Base-by-base conservation (phyloP, 92 coral and sea anemone genomes). In the Zoanthus solanderi region DNA sequence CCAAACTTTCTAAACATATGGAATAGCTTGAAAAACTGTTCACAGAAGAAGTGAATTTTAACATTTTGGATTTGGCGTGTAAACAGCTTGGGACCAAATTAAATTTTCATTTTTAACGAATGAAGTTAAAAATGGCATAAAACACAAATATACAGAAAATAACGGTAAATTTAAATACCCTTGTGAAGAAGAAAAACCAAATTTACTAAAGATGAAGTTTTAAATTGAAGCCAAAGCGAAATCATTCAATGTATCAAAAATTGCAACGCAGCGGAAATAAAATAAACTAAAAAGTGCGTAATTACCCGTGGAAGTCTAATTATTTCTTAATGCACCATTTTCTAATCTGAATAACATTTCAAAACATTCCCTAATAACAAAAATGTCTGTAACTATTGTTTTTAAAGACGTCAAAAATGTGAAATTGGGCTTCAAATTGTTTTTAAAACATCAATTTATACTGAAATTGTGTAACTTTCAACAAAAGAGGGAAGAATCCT, bases 41-140 rank as follows among this genome's bases (percentile, higher is more conserved):
- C 78, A 56, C 46, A 73, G 68, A 88, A 18, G 75, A 46, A 82
- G 68, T 86, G 81, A 91, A 87, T 82, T 91, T 91, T 91, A 91
- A 83, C 93, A 79, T 91, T 91, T 91, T 91, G 91, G 93, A 91
- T 87, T 75, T 87, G 81, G 76, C 89, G 52, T 83, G 86, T 91
- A 92, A 92, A 92, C 95, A 92, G 78, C 82, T 87, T 76, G 91
- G 61, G 63, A 84, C 89, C 85, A 87, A 92, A 92, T 92, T 92
- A 92, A 92, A 90, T 60, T 85, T 92, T 92, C 90, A 92, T 92
- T 88, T 90, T 81, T 66, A 61, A 23, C 85, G 45, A 81, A 67
- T 81, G 85, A 81, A 81, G 85, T 81, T 81, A 61, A 66, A 66
- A 81, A 7, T 30, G 45, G 75, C 23, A 81, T 66, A 44, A 52